Conservation (phyloP, 30 jellyfish, hydroid and myxozoan genomes). For the Aurelia coerulea region DNA sequence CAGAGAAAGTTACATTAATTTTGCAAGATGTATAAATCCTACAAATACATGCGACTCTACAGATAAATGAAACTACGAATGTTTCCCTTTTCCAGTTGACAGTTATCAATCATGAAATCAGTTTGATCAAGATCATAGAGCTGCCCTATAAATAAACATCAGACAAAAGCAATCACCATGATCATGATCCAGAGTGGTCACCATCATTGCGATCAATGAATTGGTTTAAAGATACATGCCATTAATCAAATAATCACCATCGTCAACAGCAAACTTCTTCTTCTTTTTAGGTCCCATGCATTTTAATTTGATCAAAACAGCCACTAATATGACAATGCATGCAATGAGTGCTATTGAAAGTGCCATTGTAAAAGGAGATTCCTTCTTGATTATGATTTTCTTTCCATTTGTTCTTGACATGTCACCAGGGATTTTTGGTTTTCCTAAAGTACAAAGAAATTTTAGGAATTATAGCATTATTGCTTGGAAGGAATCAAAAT, state of each 20-base stretch:
- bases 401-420: slow-evolving; percentile 7
- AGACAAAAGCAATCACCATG: too few relatives aligned
- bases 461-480: too few relatives aligned
- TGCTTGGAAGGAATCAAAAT: too few relatives aligned
- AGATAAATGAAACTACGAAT: too few relatives aligned
- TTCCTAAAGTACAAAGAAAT: not conserved
- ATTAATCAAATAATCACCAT: slow-evolving; percentile 95
- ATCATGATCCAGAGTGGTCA: too few relatives aligned
- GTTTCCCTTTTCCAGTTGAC: too few relatives aligned
- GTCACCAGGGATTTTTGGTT: not conserved
- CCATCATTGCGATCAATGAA: not conserved
- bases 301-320: slow-evolving; percentile 70
- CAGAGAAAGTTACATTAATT: too few relatives aligned
- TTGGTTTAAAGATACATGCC: slow-evolving; percentile 87
- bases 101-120: too few relatives aligned
- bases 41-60: too few relatives aligned
- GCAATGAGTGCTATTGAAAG: slow-evolving; percentile 74
- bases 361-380: slow-evolving; percentile 62
- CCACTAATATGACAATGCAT: slow-evolving; percentile 63
- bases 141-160: too few relatives aligned
- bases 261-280: slow-evolving; percentile 98
- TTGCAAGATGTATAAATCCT: too few relatives aligned
- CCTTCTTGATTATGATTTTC: slow-evolving; percentile 28
- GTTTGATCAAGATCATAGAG: too few relatives aligned
- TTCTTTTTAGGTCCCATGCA: slow-evolving; percentile 83